Evolutionary conservation across 2,113 vertebrate genomes (phyloP).

Genomic region (Nycticebus coucang): DNA sequence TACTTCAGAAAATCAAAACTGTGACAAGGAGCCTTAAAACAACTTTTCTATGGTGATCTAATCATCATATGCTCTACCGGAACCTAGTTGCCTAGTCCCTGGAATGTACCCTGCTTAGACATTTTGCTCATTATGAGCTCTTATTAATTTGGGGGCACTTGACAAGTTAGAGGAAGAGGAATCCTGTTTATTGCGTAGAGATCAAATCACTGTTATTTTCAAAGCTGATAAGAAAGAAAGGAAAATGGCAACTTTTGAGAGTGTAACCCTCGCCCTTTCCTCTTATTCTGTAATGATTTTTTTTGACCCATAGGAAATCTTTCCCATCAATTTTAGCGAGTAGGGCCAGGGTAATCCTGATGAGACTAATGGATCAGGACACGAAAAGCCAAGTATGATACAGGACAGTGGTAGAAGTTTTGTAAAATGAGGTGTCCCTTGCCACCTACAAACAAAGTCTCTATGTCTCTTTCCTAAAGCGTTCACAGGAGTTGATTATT

Average conservation of each 20-base stretch:
- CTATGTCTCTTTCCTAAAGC: not conserved
- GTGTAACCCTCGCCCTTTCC: not conserved
- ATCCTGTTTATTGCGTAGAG: not conserved
- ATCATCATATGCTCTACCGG: not conserved
- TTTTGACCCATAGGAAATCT: not conserved
- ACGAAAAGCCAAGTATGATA: not conserved
- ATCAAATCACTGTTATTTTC: not conserved
- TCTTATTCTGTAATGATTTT: not conserved
- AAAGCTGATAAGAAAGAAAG: not conserved
- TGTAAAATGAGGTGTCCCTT: not conserved
- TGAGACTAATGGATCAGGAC: not conserved
- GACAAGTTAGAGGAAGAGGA: not conserved
- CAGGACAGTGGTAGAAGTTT: not conserved
- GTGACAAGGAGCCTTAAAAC: not conserved
- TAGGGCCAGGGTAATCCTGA: not conserved
- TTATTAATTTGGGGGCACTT: not conserved
- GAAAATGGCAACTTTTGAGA: not conserved
- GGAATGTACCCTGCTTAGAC: not conserved
- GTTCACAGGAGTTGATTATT: not conserved
- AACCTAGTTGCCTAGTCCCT: not conserved
- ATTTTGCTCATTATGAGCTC: constrained; percentile 35
- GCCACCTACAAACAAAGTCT: not conserved
- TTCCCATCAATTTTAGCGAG: not conserved
- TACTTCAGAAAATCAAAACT: constrained; percentile 1
- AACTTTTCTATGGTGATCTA: not conserved